Conservation (phyloP, 2,113 vertebrate species). For the Chloebia gouldiae region DNA sequence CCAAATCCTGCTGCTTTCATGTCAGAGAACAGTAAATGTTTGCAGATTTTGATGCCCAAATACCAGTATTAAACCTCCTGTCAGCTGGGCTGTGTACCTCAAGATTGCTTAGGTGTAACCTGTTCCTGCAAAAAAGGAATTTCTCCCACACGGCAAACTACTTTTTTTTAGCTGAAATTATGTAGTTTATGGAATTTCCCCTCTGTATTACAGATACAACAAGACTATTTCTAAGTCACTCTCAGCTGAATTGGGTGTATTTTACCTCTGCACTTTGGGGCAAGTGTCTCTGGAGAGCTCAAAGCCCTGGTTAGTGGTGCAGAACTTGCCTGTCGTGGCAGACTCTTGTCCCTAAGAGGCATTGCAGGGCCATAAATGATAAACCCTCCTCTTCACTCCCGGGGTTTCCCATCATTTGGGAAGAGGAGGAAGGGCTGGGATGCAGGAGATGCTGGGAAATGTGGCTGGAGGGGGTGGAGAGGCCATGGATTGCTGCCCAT, state of each 20-base stretch:
- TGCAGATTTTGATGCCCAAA: background rate
- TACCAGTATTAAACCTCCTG: background rate
- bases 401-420: fast-evolving
- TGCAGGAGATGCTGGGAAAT: background rate
- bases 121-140: background rate
- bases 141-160: background rate
- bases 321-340: background rate
- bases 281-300: background rate
- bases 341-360: conserved; percentile 10
- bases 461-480: background rate
- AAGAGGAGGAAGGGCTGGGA: background rate
- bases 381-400: background rate
- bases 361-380: background rate
- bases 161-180: background rate
- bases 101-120: background rate
- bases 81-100: background rate
- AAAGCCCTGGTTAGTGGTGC: background rate
- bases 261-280: background rate
- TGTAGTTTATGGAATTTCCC: background rate
- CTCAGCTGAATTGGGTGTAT: background rate
- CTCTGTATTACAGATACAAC: background rate
- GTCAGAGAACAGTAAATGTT: background rate
- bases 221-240: background rate
- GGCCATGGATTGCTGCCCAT: fast-evolving
- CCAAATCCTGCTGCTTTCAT: background rate